Base-by-base conservation (phyloP, 2,797 vertebrate genomes). In the Peromyscus attwateri region DNA sequence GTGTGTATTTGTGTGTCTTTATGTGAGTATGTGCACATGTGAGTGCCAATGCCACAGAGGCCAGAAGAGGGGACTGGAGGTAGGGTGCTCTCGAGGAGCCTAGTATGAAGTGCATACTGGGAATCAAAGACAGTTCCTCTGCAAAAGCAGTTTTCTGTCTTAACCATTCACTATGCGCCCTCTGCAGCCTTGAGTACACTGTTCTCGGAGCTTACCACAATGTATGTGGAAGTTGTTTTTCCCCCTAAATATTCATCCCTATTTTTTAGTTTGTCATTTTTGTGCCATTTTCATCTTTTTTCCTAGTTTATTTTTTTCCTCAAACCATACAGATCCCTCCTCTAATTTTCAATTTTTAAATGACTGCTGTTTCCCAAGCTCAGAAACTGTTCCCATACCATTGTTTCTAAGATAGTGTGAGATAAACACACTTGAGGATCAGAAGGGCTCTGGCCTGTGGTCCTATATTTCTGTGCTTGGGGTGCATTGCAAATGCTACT, bases 211-310 rank as follows among this genome's bases (percentile, higher is more conserved):
- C 31, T 37, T 64, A 70, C 1, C 12, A 14, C 49, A 87, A 17
- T 70, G 6, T 5, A 8, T 25, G n/a, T 52, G 29, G 14, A 68
- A 40, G 73, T 93, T 62, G 9, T 83, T 43, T 64, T 2, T 6
- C 37, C 27, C 81, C 55, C 6, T 73, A 60, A 79, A 34, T 68
- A 80, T 10, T 0, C 8, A 46, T 73, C 49, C 21, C 10, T 76
- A 11, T 11, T 93, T 91, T 75, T 64, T 19, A 43, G 21, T 49
- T 87, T 52, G 43, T 10, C 49, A 80, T 96, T 80, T 83, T 66
- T 79, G 31, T n/a, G 70, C 8, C n/a, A 13, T 85, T 80, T 95
- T 96, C 34, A 88, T 89, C 6, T 82, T 95, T 95, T 96, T 31
- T 71, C 12, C 66, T 75, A 81, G 8, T 49, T 4, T 89, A 55